These are phyloP conservation scores for Buphagus erythrorhynchus DNA, from an alignment of 2,797 vertebrate genomes.

Conservation along the genomic window DNA sequence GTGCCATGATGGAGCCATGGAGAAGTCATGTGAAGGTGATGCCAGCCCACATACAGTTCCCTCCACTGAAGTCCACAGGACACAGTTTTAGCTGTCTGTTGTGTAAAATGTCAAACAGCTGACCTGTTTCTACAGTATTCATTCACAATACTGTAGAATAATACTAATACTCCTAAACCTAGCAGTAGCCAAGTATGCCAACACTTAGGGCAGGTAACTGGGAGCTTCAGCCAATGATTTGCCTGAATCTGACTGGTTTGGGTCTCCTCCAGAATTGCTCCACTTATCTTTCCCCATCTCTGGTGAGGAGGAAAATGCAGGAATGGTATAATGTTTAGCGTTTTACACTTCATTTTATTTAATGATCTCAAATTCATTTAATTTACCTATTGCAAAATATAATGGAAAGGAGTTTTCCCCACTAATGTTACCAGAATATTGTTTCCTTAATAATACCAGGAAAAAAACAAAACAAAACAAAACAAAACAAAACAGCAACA, in stretches of 20 bases:
- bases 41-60: background rate
- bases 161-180: background rate
- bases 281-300: background rate
- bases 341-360: background rate
- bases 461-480: background rate
- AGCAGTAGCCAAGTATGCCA: background rate
- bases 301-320: background rate
- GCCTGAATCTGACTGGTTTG: background rate
- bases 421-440: background rate
- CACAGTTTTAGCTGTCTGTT: background rate
- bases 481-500: background rate
- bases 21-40: background rate
- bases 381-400: background rate
- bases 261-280: background rate
- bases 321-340: background rate
- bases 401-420: background rate
- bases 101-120: background rate
- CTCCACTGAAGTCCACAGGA: background rate
- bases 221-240: background rate
- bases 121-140: background rate
- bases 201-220: background rate
- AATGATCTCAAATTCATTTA: background rate
- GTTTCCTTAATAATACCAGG: background rate
- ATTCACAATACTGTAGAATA: background rate
- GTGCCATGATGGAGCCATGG: background rate